Evolutionary conservation across 2,113 vertebrate species (phyloP).

Genomic region (Maccullochella peelii): DNA sequence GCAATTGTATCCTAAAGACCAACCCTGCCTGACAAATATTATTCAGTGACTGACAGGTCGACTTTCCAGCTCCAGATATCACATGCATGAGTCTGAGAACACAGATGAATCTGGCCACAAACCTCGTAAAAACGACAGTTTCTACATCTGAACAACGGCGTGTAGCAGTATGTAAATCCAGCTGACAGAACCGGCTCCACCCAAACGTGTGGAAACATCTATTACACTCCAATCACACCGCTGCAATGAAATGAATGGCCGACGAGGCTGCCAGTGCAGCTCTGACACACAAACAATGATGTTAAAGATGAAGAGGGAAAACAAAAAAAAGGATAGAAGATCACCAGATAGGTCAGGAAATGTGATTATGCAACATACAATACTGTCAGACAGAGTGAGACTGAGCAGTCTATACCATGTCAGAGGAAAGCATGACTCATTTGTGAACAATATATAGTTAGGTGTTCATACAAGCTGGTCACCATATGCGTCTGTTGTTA

Average conservation of each 20-base stretch:
- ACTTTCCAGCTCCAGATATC: background rate
- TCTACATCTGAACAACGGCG: background rate
- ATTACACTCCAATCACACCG: constrained; percentile 43
- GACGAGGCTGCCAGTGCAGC: constrained; percentile 17
- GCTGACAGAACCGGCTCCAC: background rate
- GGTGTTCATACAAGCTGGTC: constrained; percentile 26
- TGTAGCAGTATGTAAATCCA: constrained; percentile 10
- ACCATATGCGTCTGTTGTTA: constrained; percentile 27
- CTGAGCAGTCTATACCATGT: constrained; percentile 1
- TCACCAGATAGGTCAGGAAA: constrained; percentile 50
- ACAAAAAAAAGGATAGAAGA: constrained; percentile 6
- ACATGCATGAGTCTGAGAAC: constrained; percentile 1
- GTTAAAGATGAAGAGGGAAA: constrained; percentile 29
- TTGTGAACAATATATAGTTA: constrained; percentile 21
- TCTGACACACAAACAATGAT: constrained; percentile 26
- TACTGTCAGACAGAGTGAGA: constrained; percentile 2
- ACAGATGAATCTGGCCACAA: background rate
- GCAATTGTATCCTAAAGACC: background rate
- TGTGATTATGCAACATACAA: constrained; percentile 49
- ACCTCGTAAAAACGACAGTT: background rate
- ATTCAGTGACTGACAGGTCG: background rate
- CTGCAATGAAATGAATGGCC: constrained; percentile 56
- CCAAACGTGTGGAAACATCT: constrained; percentile 34
- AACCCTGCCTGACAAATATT: background rate
- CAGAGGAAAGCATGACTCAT: constrained; percentile 59